Evolutionary conservation across 2,113 vertebrate species (phyloP), one percentile per base, ranked within the genome.

Genomic region (Polypterus senegalus): DNA sequence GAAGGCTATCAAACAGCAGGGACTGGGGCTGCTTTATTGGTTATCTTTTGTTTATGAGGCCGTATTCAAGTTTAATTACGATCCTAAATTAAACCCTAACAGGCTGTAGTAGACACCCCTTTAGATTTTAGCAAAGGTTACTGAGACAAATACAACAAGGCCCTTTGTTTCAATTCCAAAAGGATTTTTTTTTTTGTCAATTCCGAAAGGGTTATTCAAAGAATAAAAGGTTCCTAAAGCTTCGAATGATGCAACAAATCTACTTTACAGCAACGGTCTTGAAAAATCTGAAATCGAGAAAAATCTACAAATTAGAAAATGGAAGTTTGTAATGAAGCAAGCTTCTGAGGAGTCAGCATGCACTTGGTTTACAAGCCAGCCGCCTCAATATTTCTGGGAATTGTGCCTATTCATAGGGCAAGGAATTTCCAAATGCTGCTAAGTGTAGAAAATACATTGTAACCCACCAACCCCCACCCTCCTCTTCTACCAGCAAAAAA

Each of bases 41-140:
- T 96, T 94, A 94, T 95, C 93, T 97, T 93, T 96, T 97, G 93
- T 97, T 97, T 93, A 96, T 94, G 91, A 93, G 90, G 89, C 86
- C 90, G 90, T 93, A 93, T 97, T 94, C 90, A 92, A 89, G 86
- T 95, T 95, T 97, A 97, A 97, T 98, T 97, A 93, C 91, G 87
- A 88, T 90, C 90, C 92, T 97, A 97, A 97, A 97, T 97, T 97
- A 96, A 96, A 92, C 86, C 90, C 86, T 93, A 97, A 97, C 91
- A 92, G 91, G 92, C 91, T 90, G 87, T 88, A 88, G 80, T 88
- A 92, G 89, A 88, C 83, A 93, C 86, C 83, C 84, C 78, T 84
- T 89, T 82, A 87, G 83, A 86, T 75, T 69, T 63, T 63, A 70
- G 64, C 60, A 55, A 10, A 54, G 61, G 69, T 67, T 63, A 27